Base-by-base conservation (phyloP, 2,113 vertebrate genomes). In the Chaetodon trifascialis region DNA sequence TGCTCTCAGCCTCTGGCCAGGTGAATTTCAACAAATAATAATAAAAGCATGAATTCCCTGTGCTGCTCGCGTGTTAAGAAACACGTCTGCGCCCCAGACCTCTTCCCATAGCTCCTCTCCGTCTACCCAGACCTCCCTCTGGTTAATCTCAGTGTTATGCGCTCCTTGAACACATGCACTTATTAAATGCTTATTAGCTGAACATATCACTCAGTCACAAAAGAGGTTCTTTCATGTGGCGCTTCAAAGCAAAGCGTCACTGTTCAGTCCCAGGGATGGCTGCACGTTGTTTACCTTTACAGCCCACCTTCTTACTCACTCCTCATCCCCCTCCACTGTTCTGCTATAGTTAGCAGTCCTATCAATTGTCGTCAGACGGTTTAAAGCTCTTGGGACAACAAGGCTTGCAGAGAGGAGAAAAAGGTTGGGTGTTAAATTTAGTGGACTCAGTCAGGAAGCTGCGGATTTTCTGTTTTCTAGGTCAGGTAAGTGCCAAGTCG, bases 401-500 rank as follows among this genome's bases (percentile, higher is more conserved):
- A 19, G 67, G 73, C 60, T 52, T 30, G 68, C 82, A 65, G 77
- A 47, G 52, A 87, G 62, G 71, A 85, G 86, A 73, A 83, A 87
- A 82, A 17, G 76, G 69, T 67, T 73, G 83, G 79, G 60, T 87
- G 84, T 85, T 86, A 84, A 76, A 93, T 84, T 64, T 78, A 64
- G 84, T 82, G 82, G 70, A 85, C 85, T 82, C 84, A 76, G 89
- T 76, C 63, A 66, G 83, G 87, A 86, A 73, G 85, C 58, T 78
- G 69, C 75, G 55, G 67, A 80, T 81, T 89, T 71, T 73, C 38
- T 65, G 78, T 88, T 96, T 95, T 95, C 92, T 95, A 91, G 89
- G 94, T 92, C 93, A 94, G 84, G 85, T 92, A 87, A 92, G 83
- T 89, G 90, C 86, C 91, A 88, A 93, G 80, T 87, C 25, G 66